A percentile compares a stretch with the other conserved stretches of the same genome.
These are phyloP conservation scores for Metacarcinus magister DNA, from an alignment of 2,888 invertebrate species.

Conservation along the genomic window DNA sequence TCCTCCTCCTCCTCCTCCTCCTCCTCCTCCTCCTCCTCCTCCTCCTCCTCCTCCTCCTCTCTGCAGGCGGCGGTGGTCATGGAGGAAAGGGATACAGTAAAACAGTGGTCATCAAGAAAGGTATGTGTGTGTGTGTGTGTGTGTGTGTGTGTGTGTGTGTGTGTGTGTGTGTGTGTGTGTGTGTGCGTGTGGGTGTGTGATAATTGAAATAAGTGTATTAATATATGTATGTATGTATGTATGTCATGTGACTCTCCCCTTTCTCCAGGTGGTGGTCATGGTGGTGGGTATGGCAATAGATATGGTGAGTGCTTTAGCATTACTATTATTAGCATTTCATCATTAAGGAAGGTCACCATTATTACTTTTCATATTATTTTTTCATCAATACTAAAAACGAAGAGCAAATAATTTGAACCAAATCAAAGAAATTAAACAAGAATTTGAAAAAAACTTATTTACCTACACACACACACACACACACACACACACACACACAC, in stretches of 20 bases:
- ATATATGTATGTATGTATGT: background rate
- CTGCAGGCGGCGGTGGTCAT: background rate
- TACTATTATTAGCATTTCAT: background rate
- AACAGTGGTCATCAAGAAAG: background rate
- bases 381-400: background rate
- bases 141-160: background rate
- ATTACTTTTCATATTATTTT: background rate
- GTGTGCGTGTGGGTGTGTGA: background rate
- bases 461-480: too few relatives aligned
- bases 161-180: background rate
- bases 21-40: background rate
- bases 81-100: background rate
- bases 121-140: slow-evolving; percentile 3
- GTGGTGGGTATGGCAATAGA: background rate
- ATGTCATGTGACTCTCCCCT: background rate
- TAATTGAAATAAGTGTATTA: background rate
- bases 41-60: background rate
- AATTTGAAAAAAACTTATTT: too few relatives aligned
- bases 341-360: background rate
- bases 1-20: background rate
- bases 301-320: background rate
- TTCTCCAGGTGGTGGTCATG: background rate
- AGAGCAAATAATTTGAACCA: too few relatives aligned
- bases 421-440: too few relatives aligned
- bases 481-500: too few relatives aligned